phyloP scores from a whole-genome alignment of 1,140 invertebrate genomes.

The Venustaconcha ellipsiformis region DNA sequence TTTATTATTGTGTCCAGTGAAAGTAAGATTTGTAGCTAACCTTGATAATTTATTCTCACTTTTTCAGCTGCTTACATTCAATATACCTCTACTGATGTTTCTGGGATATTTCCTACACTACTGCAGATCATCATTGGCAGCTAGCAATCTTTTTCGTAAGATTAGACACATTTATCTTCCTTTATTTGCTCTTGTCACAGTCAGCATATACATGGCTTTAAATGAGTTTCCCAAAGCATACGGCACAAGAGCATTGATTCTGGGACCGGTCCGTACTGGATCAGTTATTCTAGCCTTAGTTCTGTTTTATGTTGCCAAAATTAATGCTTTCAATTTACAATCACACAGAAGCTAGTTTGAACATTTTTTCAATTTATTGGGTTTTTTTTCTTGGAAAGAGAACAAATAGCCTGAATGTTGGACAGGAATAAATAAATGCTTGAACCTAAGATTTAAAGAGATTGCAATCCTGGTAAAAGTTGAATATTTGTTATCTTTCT shows the following conservation, averaged over 20 bases:
- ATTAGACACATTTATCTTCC: constrained; percentile 41
- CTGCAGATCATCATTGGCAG: constrained; percentile 3
- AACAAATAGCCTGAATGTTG: no score
- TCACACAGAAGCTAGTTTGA: neutral
- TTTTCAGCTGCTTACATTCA: constrained; percentile 76
- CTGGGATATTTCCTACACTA: constrained; percentile 75
- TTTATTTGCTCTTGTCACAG: constrained; percentile 74
- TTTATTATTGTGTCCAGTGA: neutral
- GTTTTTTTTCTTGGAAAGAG: no score
- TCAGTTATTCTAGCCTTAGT: constrained; percentile 77
- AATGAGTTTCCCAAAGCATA: constrained; percentile 84
- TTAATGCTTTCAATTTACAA: constrained; percentile 14
- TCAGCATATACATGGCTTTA: constrained; percentile 81
- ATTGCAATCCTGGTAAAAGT: no score
- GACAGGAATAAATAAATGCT: no score
- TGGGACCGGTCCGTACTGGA: constrained; percentile 86
- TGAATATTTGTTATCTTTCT: no score
- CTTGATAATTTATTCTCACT: constrained; percentile 1
- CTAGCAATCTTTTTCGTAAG: constrained; percentile 24
- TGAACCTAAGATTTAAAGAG: no score
- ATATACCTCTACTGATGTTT: constrained; percentile 80
- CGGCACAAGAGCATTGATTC: constrained; percentile 81
- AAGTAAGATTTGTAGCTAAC: neutral
- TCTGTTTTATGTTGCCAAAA: constrained; percentile 16
- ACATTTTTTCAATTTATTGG: no score